Evolutionary conservation across 1,140 invertebrate genomes (phyloP).

Genomic region (Drosophila varians): DNA sequence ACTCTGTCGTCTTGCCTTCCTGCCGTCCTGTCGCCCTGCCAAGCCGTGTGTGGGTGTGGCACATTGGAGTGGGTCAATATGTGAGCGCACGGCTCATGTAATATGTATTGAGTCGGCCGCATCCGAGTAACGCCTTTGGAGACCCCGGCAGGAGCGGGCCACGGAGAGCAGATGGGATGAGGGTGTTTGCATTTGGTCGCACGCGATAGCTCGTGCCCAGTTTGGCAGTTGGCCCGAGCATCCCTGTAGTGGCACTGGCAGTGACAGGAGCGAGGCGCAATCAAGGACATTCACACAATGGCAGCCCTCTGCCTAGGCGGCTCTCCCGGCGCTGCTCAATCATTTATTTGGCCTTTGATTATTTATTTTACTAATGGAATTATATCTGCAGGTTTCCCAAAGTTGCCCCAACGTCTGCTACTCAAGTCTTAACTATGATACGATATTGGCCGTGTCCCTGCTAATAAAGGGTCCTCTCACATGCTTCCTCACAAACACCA

Average conservation of each 20-base stretch:
- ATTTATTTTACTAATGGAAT: conserved; percentile 81
- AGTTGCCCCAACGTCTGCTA: not conserved
- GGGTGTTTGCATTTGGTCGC: conserved; percentile 59
- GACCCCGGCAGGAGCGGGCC: conserved; percentile 14
- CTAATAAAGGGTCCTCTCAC: not conserved
- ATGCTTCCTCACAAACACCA: not conserved
- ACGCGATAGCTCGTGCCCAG: conserved; percentile 38
- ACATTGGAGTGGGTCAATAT: conserved; percentile 70
- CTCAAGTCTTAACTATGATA: not conserved
- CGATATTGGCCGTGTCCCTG: not conserved
- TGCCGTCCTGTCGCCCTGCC: conserved; percentile 14
- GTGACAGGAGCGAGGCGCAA: conserved; percentile 4
- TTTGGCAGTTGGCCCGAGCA: conserved; percentile 32
- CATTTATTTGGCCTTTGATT: conserved; percentile 74
- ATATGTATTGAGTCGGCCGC: conserved; percentile 60
- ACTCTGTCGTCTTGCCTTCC: too few relatives aligned
- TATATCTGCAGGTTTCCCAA: conserved; percentile 46
- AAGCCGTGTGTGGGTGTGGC: conserved; percentile 12
- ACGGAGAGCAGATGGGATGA: conserved; percentile 5
- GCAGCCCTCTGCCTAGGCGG: conserved; percentile 18
- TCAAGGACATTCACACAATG: not conserved
- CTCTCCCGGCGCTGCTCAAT: conserved; percentile 56
- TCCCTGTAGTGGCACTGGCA: too few relatives aligned
- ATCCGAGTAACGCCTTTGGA: conserved; percentile 65
- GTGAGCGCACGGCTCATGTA: conserved; percentile 61